Base-by-base conservation (phyloP, 2,113 vertebrate genomes). In the Sardina pilchardus region DNA sequence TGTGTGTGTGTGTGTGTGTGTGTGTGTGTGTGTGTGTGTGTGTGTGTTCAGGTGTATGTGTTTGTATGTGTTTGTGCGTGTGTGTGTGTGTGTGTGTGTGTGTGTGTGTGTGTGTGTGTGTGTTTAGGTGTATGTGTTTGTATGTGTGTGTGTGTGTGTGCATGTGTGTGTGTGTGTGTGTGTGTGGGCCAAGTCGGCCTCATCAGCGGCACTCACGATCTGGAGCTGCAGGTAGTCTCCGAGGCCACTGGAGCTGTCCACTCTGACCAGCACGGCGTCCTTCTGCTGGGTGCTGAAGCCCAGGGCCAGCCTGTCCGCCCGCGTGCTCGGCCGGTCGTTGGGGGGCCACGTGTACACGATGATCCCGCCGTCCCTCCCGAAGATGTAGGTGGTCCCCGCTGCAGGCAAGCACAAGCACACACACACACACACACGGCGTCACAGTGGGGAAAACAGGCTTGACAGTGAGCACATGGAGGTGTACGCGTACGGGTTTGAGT, bases 361-460 rank as follows among this genome's bases (percentile, higher is more conserved):
- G 45, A 98, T 92, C 89, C 98, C 98, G 91, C 98, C 98, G 87
- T 98, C 98, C 93, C 98, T 97, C 88, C 97, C 98, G 93, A 99
- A 99, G 92, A 99, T 99, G 90, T 99, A 99, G 0, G 98, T 99
- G 84, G 98, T 99, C 90, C 98, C 98, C 94, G 97, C 98, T 99
- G 96, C 16, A 53, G 36, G 87, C 48, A 75, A 44, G 85, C 50
- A 85, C 26, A 90, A 34, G 24, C 16, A 85, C n/a, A 56, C n/a
- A n/a, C n/a, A n/a, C n/a, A 2, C 30, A 36, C 71, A 78, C 3
- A 78, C 12, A 36, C 10, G 16, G 36, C 14, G 71, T 78, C 71
- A 78, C 71, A 3, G 71, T 14, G 4, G 71, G 71, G 71, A 3
- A 78, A 0, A 5, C 71, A 36, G 30, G 71, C 26, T 17, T 14